Evolutionary conservation across 2,113 vertebrate genomes (phyloP).

Genomic region (Syrmaticus mikado): DNA sequence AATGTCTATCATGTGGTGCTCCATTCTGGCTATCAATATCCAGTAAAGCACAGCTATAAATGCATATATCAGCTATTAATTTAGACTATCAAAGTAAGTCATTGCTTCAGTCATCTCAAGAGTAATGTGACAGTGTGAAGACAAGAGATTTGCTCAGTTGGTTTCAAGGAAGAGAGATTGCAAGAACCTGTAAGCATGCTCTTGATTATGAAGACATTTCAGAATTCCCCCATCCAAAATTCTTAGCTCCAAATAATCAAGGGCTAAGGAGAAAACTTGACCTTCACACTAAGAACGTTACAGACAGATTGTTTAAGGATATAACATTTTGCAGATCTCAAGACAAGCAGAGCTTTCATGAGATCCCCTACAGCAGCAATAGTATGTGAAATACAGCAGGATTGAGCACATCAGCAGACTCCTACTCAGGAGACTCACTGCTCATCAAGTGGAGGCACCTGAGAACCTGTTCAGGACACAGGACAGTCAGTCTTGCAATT

Average conservation of each 20-base stretch:
- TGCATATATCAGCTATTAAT: neutral
- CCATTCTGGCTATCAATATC: neutral
- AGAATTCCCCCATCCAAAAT: neutral
- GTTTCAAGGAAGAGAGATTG: neutral
- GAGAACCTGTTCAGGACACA: neutral
- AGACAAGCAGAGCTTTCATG: neutral
- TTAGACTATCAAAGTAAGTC: neutral
- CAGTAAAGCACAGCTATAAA: neutral
- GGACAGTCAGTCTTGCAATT: neutral
- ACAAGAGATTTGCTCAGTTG: neutral
- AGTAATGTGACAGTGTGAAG: neutral
- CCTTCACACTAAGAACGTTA: neutral
- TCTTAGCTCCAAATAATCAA: neutral
- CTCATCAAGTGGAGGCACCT: neutral
- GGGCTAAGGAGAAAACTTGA: neutral
- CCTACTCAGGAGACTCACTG: neutral
- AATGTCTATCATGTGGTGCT: accelerated
- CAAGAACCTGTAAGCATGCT: neutral
- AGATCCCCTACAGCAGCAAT: neutral
- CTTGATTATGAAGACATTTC: neutral
- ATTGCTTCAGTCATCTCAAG: neutral
- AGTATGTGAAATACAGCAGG: neutral
- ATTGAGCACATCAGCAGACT: neutral
- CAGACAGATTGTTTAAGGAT: neutral
- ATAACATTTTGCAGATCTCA: neutral